Base-by-base conservation (phyloP, 2,113 vertebrate genomes). In the Chelonoidis abingdonii region DNA sequence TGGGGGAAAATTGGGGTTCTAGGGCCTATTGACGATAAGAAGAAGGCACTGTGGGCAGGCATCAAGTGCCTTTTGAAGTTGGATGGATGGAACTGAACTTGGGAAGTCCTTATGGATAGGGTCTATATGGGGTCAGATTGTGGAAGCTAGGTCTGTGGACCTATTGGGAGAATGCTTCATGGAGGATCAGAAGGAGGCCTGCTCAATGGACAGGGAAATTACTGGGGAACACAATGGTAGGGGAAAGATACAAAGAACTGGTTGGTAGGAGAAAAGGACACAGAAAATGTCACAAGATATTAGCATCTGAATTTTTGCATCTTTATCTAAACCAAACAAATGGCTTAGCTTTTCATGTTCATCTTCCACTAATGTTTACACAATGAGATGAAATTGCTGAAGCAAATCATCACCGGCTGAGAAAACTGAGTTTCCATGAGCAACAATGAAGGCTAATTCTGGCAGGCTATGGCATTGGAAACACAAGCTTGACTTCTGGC, bases 401-500 rank as follows among this genome's bases (percentile, higher is more conserved):
- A 81, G 83, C 52, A 86, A 84, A 83, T 56, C 3, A 17, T 69
- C 54, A 8, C 31, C 78, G 53, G 38, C 81, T 94, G 88, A 94
- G 95, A 89, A 92, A 91, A 92, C 7, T 80, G 35, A 38, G 31
- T 88, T 96, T 95, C 80, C 62, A 44, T 38, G n/a, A 93, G 86
- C 14, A 0, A 56, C 41, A 88, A 72, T 86, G 75, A 35, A 65
- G 62, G 50, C 78, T 79, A 91, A 87, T 90, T 93, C 86, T 88
- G 89, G 53, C 62, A 72, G 56, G 53, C 49, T 89, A 84, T 92
- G 86, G 80, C 94, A 88, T 94, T 89, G n/a, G 50, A 91, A 95
- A 59, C 83, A 57, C 38, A 86, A 83, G 75, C 38, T 82, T 89
- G 89, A 88, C 57, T 84, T 92, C 88, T 81, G 13, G 53, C 14